A percentile compares a stretch with the other conserved stretches of the same genome.
Evolutionary conservation across 2,113 vertebrate genomes (phyloP).

Genomic region (Platysternon megacephalum): DNA sequence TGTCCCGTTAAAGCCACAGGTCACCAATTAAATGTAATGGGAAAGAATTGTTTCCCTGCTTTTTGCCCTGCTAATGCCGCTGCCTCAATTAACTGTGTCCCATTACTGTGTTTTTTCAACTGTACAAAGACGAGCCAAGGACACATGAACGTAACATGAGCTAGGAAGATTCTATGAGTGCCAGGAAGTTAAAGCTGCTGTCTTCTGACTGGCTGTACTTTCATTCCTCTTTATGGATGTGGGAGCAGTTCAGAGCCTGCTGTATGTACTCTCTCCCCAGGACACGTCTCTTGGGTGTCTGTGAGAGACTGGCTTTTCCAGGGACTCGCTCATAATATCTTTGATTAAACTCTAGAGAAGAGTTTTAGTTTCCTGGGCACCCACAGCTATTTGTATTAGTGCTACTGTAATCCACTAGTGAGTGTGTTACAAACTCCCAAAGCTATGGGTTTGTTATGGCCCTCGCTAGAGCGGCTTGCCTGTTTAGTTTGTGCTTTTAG

Average conservation of each 20-base stretch:
- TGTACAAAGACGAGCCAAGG: slow-evolving; percentile 71
- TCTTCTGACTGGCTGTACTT: not conserved
- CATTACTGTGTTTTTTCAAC: slow-evolving; percentile 64
- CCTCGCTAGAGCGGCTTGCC: not conserved
- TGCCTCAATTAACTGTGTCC: slow-evolving; percentile 58
- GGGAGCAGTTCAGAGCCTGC: not conserved
- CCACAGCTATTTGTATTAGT: accelerated
- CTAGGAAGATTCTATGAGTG: slow-evolving; percentile 51
- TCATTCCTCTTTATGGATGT: slow-evolving; percentile 43
- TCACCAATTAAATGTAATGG: not conserved
- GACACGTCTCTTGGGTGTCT: not conserved
- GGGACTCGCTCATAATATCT: not conserved
- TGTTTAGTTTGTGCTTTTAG: not conserved
- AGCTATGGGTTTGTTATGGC: not conserved
- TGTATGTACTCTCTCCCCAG: not conserved
- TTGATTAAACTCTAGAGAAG: not conserved
- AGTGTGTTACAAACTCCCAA: not conserved
- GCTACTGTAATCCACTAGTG: not conserved
- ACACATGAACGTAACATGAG: slow-evolving; percentile 51
- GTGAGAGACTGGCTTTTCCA: not conserved
- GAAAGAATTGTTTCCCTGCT: not conserved
- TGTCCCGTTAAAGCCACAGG: not conserved
- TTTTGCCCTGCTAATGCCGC: not conserved
- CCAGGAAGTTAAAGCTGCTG: slow-evolving; percentile 46
- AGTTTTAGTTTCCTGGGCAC: not conserved